Evolutionary conservation across 2,888 invertebrate genomes (phyloP), one percentile per base, ranked within the genome.

Genomic region (Diploptera punctata): DNA sequence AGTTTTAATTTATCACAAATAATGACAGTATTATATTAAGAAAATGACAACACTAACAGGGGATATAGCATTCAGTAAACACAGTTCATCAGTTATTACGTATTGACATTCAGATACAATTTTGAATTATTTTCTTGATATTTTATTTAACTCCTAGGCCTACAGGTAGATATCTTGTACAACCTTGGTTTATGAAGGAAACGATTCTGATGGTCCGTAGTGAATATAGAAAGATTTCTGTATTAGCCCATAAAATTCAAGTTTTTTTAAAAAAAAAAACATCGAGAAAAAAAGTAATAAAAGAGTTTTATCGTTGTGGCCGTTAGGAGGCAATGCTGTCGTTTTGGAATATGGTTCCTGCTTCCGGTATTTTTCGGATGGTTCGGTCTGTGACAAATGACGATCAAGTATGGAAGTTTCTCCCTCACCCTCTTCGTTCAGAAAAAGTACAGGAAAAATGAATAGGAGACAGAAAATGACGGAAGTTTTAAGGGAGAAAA

Each of bases 181-280:
- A 47, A 7, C 47, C 65, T 13, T 65, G 65, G 7, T 2, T 9
- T 26, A 19, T 1, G n/a, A 1, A n/a, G 65, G 26, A 44, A n/a
- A 18, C 1, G 47, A 65, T 18, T 16, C 47, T 65, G 65, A 65
- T 65, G 65, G 29, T 65, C 44, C 44, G 29, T 65, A 29, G 26
- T 65, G 47, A 33, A 47, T 65, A 65, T 47, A 47, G 65, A 69
- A 69, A 69, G 70, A 70, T 68, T 68, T 69, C 72, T 52, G 68
- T 72, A 72, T 72, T 72, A 72, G 72, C 72, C 47, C 68, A 68
- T 72, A 72, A 72, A 72, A 49, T 72, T 72, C 60, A 24, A 68
- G 67, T 24, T 19, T 72, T 70, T 69, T 60, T 60, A 31, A 43
- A 38, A 38, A 13, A 47, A 44, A 31, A 43, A 65, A 38, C 31